Evolutionary conservation across 2,113 vertebrate species (phyloP).

Genomic region (Oncorhynchus clarkii): DNA sequence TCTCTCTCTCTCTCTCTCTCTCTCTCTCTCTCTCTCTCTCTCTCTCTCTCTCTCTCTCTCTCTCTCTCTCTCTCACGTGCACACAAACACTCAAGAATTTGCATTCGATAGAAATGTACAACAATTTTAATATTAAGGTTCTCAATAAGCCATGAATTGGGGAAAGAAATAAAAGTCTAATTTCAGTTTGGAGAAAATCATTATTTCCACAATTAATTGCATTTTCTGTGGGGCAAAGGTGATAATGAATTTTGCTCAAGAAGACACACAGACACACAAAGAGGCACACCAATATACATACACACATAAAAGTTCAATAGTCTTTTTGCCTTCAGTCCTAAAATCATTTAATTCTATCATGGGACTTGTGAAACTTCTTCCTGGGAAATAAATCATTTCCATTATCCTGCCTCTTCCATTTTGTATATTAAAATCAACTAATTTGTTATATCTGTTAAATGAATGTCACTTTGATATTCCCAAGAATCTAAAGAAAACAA

Average conservation of each 20-base stretch:
- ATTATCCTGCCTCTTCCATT: neutral
- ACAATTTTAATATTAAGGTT: constrained; percentile 51
- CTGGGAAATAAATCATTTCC: neutral
- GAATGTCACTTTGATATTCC: no score
- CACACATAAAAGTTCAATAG: constrained; percentile 20
- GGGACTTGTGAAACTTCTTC: neutral
- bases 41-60: neutral
- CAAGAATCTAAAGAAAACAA: neutral
- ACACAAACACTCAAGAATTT: no score
- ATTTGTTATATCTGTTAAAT: neutral
- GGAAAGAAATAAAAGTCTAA: constrained; percentile 47
- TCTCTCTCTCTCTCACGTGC: neutral
- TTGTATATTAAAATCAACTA: neutral
- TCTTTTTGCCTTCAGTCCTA: constrained; percentile 53
- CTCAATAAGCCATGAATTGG: constrained; percentile 43
- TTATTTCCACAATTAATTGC: constrained; percentile 69
- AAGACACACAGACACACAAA: constrained; percentile 41
- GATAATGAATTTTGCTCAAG: constrained; percentile 69
- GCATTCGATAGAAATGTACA: constrained; percentile 30
- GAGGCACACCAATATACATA: constrained; percentile 41
- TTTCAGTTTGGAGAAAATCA: constrained; percentile 62
- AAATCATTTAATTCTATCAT: constrained; percentile 37
- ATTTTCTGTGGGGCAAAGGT: constrained; percentile 71
- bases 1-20: no score
- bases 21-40: no score